Evolutionary conservation across 2,113 vertebrate species (phyloP), one percentile per base, ranked within the genome.

Genomic region (Cephalopholis sonnerati): DNA sequence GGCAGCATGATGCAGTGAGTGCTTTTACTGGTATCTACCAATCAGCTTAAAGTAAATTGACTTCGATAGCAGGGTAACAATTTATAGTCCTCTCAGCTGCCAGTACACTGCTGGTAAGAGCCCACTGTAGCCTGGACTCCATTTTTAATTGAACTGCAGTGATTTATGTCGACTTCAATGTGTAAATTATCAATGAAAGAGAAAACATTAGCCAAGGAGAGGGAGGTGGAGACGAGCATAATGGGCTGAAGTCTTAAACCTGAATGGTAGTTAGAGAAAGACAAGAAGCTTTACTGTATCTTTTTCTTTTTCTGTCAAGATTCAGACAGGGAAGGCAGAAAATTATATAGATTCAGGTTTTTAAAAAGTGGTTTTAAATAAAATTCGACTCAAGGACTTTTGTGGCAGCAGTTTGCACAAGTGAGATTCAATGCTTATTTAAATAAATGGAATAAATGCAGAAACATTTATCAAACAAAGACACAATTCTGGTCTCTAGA

Each of bases 121-220:
- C 3, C n/a, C 32, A 1, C 75, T 58, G 46, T 44, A 74, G 62
- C 25, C 67, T 11, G 9, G 24, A 10, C 41, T 53, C 27, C n/a
- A 29, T 29, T 22, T 68, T 69, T 36, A 32, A 87, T 25, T 41
- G 57, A 24, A 66, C 46, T 55, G 69, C 70, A 63, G n/a, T 72
- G 73, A 77, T 24, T 66, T 76, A 39, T 39, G 39, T 58, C 66
- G 59, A 61, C 18, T 32, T 74, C 57, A 27, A 5, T 15, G 7
- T 1, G 1, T 79, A 62, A 79, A 82, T 82, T 53, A 85, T 85
- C 82, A 13, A 77, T 50, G 50, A 58, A 44, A 36, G 18, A 74
- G 9, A 36, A 15, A 27, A n/a, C 65, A 75, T 29, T 10, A 70
- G 32, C 65, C 11, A 58, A 13, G 9, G 36, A 22, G 22, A 18